These are phyloP conservation scores for Vimba vimba DNA, from an alignment of 2,113 vertebrate genomes.

Conservation along the genomic window DNA sequence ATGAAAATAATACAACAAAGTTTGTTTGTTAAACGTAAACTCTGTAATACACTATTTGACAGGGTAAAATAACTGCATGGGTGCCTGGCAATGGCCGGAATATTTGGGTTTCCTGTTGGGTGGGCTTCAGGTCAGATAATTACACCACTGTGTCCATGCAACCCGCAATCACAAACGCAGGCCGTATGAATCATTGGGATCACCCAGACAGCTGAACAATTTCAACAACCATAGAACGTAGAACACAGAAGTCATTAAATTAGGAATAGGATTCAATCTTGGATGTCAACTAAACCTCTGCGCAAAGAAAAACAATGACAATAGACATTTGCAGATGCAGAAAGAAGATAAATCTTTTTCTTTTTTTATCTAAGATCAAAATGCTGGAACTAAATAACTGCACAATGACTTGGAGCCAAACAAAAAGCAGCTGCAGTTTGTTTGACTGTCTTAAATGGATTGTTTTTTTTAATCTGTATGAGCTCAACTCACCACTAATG, in stretches of 20 bases:
- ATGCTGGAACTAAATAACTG: background rate
- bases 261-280: background rate
- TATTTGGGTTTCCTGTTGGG: background rate
- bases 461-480: background rate
- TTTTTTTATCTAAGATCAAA: background rate
- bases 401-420: background rate
- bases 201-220: background rate
- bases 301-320: constrained; percentile 5
- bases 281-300: background rate
- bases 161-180: background rate
- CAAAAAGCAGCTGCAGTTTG: constrained; percentile 19
- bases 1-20: no score
- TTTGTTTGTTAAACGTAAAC: background rate
- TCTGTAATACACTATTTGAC: background rate
- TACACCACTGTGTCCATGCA: background rate
- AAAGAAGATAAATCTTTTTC: background rate
- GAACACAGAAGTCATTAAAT: background rate
- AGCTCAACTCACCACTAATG: background rate
- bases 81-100: background rate
- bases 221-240: background rate
- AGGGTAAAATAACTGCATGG: background rate
- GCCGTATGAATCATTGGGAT: background rate
- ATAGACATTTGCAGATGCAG: background rate
- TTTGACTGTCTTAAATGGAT: background rate
- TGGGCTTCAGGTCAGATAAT: constrained; percentile 19